Evolutionary conservation across 2,113 vertebrate species (phyloP), one percentile per base, ranked within the genome.

Genomic region (Microtus ochrogaster): DNA sequence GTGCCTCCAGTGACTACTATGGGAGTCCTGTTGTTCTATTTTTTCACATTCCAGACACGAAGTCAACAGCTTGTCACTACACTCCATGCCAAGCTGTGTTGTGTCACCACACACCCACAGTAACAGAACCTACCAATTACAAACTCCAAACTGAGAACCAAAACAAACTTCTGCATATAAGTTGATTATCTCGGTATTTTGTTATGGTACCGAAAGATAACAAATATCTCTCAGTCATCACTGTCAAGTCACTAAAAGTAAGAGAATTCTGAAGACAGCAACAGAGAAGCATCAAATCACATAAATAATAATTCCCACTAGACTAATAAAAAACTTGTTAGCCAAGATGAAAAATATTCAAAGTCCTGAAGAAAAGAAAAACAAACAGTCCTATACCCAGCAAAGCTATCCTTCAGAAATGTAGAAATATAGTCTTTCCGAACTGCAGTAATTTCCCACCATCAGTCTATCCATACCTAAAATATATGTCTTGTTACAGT

Each of bases 401-500:
- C 61, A 93, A 70, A 87, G 21, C 2, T 88, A 41, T 87, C n/a
- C 83, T 87, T 70, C 73, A 93, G 12, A 78, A 93, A 87, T 41
- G 17, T 22, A 84, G 36, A 70, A 41, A 82, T 33, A 87, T 17
- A 58, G 28, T 79, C 26, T 68, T 87, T 78, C 11, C 55, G 86
- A 87, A 41, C 39, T 82, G 17, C 22, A 14, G 36, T 21, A 78
- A 41, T n/a, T 26, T 33, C 28, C 55, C 39, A 61, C 22, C 24
- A 76, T 39, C 33, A 85, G 41, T 52, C 39, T 24, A 92, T 44
- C 44, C 58, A 92, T 63, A 26, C 33, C 55, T 76, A 30, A 26
- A 84, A 73, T 39, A 82, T 76, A 66, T 39, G 36, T 55, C 61
- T 41, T 41, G 47, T 52, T 8, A 36, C 10, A 76, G 24, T 66